Percentiles rank a stretch among this genome's conserved stretches.
Evolutionary conservation across 2,797 vertebrate genomes (phyloP).

Genomic region (Melanotaenia maccullochi): DNA sequence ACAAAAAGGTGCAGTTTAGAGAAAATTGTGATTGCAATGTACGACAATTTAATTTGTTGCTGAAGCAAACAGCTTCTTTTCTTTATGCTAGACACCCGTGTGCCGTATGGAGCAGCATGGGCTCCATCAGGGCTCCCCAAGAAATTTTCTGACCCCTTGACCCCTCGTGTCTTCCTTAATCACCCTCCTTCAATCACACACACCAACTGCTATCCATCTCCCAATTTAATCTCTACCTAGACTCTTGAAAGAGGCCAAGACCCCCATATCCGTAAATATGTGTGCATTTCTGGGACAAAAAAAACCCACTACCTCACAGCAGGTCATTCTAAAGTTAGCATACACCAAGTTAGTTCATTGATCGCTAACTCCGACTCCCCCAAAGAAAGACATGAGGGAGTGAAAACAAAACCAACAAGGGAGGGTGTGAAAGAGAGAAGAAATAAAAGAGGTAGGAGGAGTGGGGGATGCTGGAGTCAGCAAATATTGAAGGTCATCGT

Average conservation of each 20-base stretch:
- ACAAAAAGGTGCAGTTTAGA: constrained; percentile 1
- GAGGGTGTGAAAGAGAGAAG: constrained; percentile 25
- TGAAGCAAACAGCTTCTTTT: constrained; percentile 13
- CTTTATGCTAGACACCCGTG: constrained; percentile 23
- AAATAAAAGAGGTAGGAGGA: constrained; percentile 46
- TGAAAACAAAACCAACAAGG: constrained; percentile 25
- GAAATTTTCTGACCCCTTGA: constrained; percentile 63
- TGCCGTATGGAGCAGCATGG: constrained; percentile 38
- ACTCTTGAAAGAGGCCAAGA: constrained; percentile 68
- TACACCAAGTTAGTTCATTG: constrained; percentile 36
- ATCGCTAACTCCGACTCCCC: constrained; percentile 42
- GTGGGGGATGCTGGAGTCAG: constrained; percentile 60
- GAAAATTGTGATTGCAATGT: constrained; percentile 3
- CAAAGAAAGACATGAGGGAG: constrained; percentile 32
- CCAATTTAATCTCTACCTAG: constrained; percentile 38
- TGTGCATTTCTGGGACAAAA: constrained; percentile 43
- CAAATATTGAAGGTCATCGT: constrained; percentile 70
- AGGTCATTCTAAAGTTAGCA: constrained; percentile 53
- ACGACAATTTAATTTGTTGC: constrained; percentile 33
- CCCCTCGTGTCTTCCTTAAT: constrained; percentile 31
- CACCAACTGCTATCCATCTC: constrained; percentile 62
- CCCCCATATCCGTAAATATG: constrained; percentile 61
- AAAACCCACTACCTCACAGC: constrained; percentile 33
- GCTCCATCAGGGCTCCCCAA: constrained; percentile 3
- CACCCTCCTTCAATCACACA: constrained; percentile 36